phyloP scores from a whole-genome alignment of 2,113 vertebrate species.

The Muntiacus muntjak region DNA sequence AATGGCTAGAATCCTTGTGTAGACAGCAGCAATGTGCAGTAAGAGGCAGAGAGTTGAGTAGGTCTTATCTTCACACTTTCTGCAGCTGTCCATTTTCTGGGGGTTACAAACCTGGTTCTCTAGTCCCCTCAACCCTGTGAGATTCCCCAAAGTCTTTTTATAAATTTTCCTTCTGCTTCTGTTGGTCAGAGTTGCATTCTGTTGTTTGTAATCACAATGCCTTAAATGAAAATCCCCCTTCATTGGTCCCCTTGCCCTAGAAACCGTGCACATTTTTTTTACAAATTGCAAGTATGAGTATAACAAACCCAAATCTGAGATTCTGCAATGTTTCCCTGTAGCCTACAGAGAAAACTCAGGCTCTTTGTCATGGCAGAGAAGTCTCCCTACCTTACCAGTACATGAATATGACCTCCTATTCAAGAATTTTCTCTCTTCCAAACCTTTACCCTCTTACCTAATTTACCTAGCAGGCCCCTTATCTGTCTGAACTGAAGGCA shows the following conservation, averaged over 20 bases:
- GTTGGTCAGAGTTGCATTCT: neutral
- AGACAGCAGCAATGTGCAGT: neutral
- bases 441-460: neutral
- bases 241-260: neutral
- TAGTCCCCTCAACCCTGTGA: neutral
- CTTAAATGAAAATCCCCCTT: neutral
- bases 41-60: neutral
- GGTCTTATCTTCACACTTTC: neutral
- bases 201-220: neutral
- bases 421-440: neutral
- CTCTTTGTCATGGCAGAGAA: neutral
- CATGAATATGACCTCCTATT: neutral
- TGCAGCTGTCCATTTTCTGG: neutral
- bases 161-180: neutral
- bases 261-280: neutral
- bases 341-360: neutral
- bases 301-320: neutral
- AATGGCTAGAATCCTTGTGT: neutral
- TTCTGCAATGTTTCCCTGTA: neutral
- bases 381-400: neutral
- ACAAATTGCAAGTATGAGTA: neutral
- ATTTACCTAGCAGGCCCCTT: neutral
- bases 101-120: neutral
- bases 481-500: neutral
- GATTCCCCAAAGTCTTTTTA: neutral